Evolutionary conservation across 2,888 invertebrate genomes (phyloP).

Genomic region (Caenorhabditis parvicauda): DNA sequence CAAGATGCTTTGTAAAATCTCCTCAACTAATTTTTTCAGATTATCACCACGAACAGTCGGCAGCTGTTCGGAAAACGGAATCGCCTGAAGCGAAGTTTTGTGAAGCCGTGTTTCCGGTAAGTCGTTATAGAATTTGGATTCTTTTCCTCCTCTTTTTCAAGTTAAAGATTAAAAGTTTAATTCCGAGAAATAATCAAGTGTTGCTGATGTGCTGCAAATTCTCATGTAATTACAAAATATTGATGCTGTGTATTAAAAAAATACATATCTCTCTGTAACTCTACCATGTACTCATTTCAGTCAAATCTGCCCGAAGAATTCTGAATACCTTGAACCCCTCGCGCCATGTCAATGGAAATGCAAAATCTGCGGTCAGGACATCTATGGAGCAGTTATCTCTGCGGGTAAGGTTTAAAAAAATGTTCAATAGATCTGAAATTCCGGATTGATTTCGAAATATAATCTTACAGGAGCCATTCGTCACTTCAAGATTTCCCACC

Average conservation of each 20-base stretch:
- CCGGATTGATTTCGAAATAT: too few relatives aligned
- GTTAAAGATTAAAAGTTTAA: too few relatives aligned
- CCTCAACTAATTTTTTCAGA: conserved; percentile 1
- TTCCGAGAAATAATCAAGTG: too few relatives aligned
- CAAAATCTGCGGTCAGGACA: conserved; percentile 40
- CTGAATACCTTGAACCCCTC: conserved; percentile 47
- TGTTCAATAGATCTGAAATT: background rate
- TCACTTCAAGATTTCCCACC: conserved; percentile 55
- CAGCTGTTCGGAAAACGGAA: conserved; percentile 51
- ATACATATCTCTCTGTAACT: background rate
- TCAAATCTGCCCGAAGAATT: conserved; percentile 56
- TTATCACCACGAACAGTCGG: conserved; percentile 49
- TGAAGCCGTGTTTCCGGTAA: conserved; percentile 48
- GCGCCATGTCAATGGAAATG: conserved; percentile 60
- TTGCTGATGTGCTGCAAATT: too few relatives aligned
- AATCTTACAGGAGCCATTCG: conserved; percentile 57
- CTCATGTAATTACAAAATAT: background rate
- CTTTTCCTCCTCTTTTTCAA: too few relatives aligned
- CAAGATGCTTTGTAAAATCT: background rate
- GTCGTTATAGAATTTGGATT: background rate
- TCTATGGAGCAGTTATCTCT: conserved; percentile 44
- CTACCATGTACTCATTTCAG: conserved; percentile 19
- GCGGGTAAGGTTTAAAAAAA: conserved; percentile 11
- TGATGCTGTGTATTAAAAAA: background rate
- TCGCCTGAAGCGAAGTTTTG: conserved; percentile 58